Conservation (phyloP, 1,140 invertebrate species). For the Atta cephalotes region DNA sequence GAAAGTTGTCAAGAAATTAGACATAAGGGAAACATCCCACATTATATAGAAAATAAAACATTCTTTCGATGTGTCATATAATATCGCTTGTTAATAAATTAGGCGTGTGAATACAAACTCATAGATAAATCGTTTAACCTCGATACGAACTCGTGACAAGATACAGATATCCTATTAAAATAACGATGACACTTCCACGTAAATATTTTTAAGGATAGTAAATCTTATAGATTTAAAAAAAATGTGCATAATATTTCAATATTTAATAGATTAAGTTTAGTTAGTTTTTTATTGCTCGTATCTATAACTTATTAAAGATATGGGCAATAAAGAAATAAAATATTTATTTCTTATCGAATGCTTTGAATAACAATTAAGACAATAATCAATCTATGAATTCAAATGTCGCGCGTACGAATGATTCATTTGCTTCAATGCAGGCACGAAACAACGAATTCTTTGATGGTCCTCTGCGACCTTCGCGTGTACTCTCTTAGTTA, state of each 20-base stretch:
- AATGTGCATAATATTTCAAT: neutral
- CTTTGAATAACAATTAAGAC: neutral
- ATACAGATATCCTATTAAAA: neutral
- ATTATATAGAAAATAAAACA: neutral
- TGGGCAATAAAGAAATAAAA: neutral
- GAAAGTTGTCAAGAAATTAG: neutral
- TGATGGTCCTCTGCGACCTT: conserved; percentile 31
- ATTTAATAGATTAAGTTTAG: too few species aligned
- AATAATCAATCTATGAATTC: neutral
- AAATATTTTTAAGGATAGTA: neutral
- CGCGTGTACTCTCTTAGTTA: conserved; percentile 16
- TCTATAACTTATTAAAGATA: neutral
- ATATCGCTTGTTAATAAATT: neutral
- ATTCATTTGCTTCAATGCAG: neutral
- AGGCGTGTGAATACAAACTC: neutral
- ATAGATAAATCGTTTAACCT: neutral
- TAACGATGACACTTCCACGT: neutral
- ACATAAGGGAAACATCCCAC: neutral
- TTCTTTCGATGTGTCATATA: neutral
- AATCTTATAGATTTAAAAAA: neutral
- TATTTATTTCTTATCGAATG: neutral
- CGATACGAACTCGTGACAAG: neutral
- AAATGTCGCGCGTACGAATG: neutral
- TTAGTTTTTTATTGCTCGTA: too few species aligned
- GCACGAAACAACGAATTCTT: neutral